Percentiles rank a stretch among this genome's conserved stretches.
phyloP scores from a whole-genome alignment of 2,797 vertebrate genomes.

The Alfaro cultratus region DNA sequence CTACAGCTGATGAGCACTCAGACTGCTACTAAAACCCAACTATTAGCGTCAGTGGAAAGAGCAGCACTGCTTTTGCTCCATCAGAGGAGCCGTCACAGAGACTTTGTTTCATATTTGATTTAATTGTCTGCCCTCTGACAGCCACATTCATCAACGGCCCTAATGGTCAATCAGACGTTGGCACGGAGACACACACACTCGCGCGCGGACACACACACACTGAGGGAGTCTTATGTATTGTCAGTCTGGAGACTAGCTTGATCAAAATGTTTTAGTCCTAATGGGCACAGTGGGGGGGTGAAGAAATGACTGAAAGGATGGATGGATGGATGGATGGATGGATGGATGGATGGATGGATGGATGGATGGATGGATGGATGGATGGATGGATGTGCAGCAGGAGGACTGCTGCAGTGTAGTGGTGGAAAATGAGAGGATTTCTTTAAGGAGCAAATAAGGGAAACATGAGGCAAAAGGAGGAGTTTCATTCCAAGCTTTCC shows the following conservation, averaged over 20 bases:
- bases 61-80: constrained; percentile 93
- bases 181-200: constrained; percentile 69
- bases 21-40: constrained; percentile 83
- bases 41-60: constrained; percentile 90
- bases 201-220: constrained; percentile 53
- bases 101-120: constrained; percentile 99
- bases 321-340: constrained; percentile 55
- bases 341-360: constrained; percentile 58
- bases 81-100: constrained; percentile 96
- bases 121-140: constrained; percentile 99
- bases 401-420: constrained; percentile 70
- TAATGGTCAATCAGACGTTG: constrained; percentile 99
- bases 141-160: constrained; percentile 99
- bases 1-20: constrained; percentile 17
- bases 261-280: constrained; percentile 96
- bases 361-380: constrained; percentile 72
- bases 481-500: constrained; percentile 73
- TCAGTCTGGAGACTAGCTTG: constrained; percentile 88
- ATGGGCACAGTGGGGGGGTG: constrained; percentile 83
- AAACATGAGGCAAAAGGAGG: constrained; percentile 79
- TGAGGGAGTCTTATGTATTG: constrained; percentile 52
- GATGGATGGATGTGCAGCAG: constrained; percentile 69
- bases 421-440: constrained; percentile 80
- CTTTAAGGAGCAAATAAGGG: constrained; percentile 82
- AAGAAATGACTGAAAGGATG: constrained; percentile 61